Percentiles rank a stretch among this genome's conserved stretches.
These are phyloP conservation scores for Bufotes viridis DNA, from an alignment of 2,797 vertebrate genomes.

Conservation along the genomic window DNA sequence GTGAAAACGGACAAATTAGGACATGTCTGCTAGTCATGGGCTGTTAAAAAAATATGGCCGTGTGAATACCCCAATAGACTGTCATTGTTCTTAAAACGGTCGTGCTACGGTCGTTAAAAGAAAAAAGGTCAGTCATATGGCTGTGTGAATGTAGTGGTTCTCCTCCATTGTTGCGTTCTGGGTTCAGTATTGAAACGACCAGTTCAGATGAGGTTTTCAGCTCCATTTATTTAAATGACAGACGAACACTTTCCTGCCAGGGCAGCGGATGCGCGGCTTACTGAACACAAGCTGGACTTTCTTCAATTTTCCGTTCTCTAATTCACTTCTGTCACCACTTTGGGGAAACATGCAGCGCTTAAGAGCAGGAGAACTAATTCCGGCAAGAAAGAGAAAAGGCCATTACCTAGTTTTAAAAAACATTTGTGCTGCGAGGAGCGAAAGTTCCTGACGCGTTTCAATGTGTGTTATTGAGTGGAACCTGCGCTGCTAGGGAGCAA, in stretches of 20 bases:
- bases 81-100: no score
- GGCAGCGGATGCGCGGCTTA: neutral
- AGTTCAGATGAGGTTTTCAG: neutral
- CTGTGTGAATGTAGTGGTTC: no score
- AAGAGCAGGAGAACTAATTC: slow-evolving; percentile 12
- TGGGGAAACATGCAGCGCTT: slow-evolving; percentile 14
- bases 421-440: neutral
- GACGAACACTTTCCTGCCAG: neutral
- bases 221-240: neutral
- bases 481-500: neutral
- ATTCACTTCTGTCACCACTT: slow-evolving; percentile 19
- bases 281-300: neutral
- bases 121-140: no score
- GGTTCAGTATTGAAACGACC: neutral
- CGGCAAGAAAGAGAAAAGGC: neutral
- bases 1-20: no score
- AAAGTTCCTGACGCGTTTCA: neutral
- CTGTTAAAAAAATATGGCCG: no score
- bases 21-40: no score
- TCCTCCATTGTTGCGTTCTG: neutral
- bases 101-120: no score
- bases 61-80: no score
- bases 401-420: slow-evolving; percentile 21
- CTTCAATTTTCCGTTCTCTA: slow-evolving; percentile 4
- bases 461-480: slow-evolving; percentile 31